phyloP scores from a whole-genome alignment of 2,888 invertebrate genomes.

The Lepidocyrtoides sp. region DNA sequence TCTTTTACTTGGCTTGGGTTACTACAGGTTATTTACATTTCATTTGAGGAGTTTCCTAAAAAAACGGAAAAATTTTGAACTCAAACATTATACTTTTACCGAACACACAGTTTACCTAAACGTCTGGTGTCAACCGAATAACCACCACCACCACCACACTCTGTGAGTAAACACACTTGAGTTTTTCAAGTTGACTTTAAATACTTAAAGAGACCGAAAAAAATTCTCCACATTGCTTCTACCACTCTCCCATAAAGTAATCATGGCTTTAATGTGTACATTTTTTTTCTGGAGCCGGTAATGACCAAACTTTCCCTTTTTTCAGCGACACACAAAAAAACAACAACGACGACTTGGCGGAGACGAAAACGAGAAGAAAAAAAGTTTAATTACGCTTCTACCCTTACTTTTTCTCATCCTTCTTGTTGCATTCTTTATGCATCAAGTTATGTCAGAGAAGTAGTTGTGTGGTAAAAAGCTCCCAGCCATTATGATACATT shows the following conservation, averaged over 20 bases:
- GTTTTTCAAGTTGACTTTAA: conserved; percentile 8
- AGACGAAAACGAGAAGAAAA: conserved; percentile 44
- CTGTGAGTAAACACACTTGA: neutral
- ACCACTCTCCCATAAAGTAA: neutral
- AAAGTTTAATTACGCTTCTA: conserved; percentile 66
- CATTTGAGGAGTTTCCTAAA: conserved; percentile 26
- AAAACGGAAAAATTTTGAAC: neutral
- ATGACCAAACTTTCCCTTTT: conserved; percentile 70
- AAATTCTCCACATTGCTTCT: neutral
- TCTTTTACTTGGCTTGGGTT: neutral
- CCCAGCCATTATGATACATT: conserved; percentile 68
- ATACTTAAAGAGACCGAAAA: neutral
- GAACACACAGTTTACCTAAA: neutral
- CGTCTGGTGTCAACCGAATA: too few relatives aligned
- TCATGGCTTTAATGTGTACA: conserved; percentile 26
- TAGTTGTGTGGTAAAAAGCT: conserved; percentile 56
- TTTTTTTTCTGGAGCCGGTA: conserved; percentile 50
- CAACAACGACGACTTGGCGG: neutral
- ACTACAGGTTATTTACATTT: conserved; percentile 73
- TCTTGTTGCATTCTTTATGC: conserved; percentile 63
- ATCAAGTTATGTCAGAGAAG: conserved; percentile 6
- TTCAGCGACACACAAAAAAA: conserved; percentile 30
- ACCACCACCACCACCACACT: neutral
- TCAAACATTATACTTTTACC: too few relatives aligned
- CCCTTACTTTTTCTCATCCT: neutral